phyloP scores from a whole-genome alignment of 2,113 vertebrate genomes.

The Callithrix jacchus region DNA sequence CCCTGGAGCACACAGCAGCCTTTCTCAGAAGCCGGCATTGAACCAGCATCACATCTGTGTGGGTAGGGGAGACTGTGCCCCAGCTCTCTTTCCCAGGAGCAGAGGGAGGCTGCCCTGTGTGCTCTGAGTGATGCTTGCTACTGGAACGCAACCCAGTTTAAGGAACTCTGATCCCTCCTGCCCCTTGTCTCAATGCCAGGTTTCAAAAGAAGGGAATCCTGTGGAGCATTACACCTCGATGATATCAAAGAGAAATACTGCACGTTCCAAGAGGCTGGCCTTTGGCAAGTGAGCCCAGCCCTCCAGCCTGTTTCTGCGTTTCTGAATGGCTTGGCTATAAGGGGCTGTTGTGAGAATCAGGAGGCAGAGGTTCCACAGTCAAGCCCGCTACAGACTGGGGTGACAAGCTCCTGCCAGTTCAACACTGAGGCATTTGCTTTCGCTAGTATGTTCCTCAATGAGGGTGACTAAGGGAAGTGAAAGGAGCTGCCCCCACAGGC shows the following conservation, averaged over 20 bases:
- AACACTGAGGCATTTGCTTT: fast-evolving
- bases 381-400: not conserved
- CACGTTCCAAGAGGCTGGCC: not conserved
- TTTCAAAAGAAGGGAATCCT: not conserved
- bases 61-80: not conserved
- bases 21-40: not conserved
- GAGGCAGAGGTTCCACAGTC: no score
- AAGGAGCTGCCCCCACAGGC: not conserved
- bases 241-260: not conserved
- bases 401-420: not conserved
- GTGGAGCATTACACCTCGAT: not conserved
- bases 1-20: no score
- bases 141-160: not conserved
- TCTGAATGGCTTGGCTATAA: not conserved
- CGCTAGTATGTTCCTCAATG: not conserved
- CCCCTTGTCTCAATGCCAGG: not conserved
- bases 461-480: not conserved
- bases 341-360: not conserved
- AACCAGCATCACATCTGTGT: not conserved
- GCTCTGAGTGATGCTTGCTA: no score
- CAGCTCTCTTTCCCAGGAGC: not conserved
- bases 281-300: not conserved
- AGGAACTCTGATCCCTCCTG: not conserved
- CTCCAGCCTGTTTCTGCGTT: not conserved
- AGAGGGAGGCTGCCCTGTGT: not conserved